Percentiles rank a stretch among this genome's conserved stretches.
Evolutionary conservation across 2,797 vertebrate genomes (phyloP).

Genomic region (Dromococcyx pavoninus): DNA sequence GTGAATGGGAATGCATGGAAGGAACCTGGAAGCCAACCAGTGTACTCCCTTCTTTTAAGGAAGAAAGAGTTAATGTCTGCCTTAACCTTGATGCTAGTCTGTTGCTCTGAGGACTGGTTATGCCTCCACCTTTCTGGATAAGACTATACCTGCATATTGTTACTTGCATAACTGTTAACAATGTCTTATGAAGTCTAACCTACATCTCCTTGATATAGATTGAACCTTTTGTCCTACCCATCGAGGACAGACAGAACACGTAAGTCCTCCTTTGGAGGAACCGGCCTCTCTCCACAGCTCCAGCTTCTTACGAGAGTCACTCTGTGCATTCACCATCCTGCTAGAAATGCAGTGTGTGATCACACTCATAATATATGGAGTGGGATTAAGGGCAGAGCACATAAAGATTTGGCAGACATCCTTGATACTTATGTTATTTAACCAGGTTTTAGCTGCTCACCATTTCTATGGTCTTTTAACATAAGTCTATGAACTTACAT

Average conservation of each 20-base stretch:
- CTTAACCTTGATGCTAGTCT: not conserved
- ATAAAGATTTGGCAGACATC: not conserved
- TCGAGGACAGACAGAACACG: rapidly evolving
- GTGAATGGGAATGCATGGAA: not conserved
- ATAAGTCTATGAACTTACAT: too few species aligned
- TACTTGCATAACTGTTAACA: not conserved
- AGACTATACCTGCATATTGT: not conserved
- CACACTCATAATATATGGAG: too few species aligned
- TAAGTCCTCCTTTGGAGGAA: not conserved
- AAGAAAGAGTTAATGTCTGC: not conserved
- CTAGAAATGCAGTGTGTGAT: rapidly evolving
- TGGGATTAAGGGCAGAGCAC: not conserved
- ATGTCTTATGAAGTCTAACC: not conserved
- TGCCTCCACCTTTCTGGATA: not conserved
- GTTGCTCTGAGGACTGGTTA: rapidly evolving
- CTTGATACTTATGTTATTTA: not conserved
- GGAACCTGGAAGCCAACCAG: not conserved
- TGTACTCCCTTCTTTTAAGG: rapidly evolving
- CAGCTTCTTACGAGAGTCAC: not conserved
- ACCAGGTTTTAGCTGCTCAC: not conserved
- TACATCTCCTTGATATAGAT: not conserved
- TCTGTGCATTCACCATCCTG: rapidly evolving
- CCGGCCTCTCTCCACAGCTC: not conserved
- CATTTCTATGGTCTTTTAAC: not conserved
- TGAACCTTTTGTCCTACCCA: not conserved